Conservation (phyloP, 2,797 vertebrate species). For the Numenius phaeopus region DNA sequence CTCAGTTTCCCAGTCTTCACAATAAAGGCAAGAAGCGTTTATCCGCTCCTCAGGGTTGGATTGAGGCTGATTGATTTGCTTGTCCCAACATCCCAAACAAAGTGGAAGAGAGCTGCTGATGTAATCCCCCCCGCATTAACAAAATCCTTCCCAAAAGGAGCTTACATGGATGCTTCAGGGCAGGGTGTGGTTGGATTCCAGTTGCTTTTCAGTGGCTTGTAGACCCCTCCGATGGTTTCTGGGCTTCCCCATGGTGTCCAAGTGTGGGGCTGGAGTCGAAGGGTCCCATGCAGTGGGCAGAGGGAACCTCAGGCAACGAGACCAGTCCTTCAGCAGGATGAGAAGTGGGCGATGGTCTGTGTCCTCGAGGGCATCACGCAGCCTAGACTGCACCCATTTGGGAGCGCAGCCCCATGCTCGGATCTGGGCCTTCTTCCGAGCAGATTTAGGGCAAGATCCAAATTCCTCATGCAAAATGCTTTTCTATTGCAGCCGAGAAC, state of each 20-base stretch:
- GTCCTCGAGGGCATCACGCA: accelerated
- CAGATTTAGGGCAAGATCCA: neutral
- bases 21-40: neutral
- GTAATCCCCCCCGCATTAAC: conserved; percentile 6
- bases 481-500: neutral
- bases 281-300: neutral
- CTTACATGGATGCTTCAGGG: neutral
- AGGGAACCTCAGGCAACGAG: neutral
- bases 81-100: conserved; percentile 1
- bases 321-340: too few species aligned
- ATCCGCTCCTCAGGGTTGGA: neutral
- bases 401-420: accelerated
- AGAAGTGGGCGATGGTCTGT: neutral
- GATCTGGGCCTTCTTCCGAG: neutral
- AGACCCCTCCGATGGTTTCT: neutral
- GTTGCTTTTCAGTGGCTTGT: neutral
- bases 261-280: neutral
- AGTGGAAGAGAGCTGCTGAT: neutral
- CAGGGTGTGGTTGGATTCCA: neutral
- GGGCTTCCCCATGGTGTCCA: accelerated
- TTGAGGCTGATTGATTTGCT: conserved; percentile 21
- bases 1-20: neutral
- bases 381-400: accelerated
- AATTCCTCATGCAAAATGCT: neutral
- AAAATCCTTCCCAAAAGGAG: conserved; percentile 9